phyloP scores from a whole-genome alignment of 2,888 invertebrate genomes.

The Metacarcinus magister region DNA sequence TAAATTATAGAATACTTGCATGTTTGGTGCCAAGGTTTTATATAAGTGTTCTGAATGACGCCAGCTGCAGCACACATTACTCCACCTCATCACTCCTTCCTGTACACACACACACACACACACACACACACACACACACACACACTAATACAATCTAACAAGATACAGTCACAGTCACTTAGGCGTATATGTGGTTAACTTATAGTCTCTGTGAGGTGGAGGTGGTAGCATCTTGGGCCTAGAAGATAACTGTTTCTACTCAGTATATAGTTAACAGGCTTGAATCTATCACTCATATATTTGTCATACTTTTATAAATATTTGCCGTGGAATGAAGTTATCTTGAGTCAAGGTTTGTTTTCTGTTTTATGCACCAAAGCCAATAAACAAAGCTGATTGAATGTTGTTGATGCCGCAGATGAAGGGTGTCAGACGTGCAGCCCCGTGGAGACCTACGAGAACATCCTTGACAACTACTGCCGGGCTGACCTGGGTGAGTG shows the following conservation, averaged over 20 bases:
- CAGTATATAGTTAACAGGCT: neutral
- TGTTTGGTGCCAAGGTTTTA: too few species aligned
- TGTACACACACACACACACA: constrained; percentile 18
- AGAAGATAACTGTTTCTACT: neutral
- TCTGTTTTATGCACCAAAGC: too few species aligned
- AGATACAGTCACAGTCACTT: neutral
- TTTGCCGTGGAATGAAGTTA: too few species aligned
- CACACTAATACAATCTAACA: neutral
- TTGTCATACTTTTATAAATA: too few species aligned
- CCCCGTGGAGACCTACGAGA: constrained; percentile 87
- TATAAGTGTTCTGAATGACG: too few species aligned
- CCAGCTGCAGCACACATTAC: neutral
- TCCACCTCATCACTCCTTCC: neutral
- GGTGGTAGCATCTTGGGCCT: neutral
- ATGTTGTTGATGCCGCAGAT: constrained; percentile 3
- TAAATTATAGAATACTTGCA: too few species aligned
- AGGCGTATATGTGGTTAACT: neutral
- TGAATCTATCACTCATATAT: too few species aligned
- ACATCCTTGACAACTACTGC: constrained; percentile 88
- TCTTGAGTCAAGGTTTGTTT: too few species aligned
- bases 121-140: neutral
- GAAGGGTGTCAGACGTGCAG: constrained; percentile 83
- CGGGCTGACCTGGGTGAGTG: constrained; percentile 86
- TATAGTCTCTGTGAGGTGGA: neutral
- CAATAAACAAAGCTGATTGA: too few species aligned